Conservation (phyloP, 2,113 vertebrate species). For the Eretmodus cyanostictus region DNA sequence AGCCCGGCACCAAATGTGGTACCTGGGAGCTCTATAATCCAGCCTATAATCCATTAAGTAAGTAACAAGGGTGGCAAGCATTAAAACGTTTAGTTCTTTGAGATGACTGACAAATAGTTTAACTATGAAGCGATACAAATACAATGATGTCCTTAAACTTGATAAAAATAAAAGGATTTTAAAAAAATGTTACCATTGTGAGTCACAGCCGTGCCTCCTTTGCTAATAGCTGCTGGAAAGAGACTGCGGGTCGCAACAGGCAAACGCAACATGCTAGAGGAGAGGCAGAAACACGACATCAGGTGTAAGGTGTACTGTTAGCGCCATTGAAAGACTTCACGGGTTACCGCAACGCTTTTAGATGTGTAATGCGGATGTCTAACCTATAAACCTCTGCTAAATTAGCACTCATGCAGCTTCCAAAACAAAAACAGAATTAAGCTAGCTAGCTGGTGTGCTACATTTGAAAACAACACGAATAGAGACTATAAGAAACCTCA, state of each 20-base stretch:
- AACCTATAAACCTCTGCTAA: neutral
- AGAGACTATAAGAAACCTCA: neutral
- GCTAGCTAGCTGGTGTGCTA: neutral
- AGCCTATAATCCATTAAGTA: slow-evolving; percentile 20
- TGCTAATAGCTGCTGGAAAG: slow-evolving; percentile 64
- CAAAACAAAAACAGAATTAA: neutral
- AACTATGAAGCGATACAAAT: neutral
- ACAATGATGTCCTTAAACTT: neutral
- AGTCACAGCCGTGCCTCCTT: slow-evolving; percentile 40
- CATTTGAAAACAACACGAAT: neutral
- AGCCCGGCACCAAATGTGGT: neutral
- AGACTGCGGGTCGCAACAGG: slow-evolving; percentile 72
- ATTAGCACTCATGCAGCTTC: neutral
- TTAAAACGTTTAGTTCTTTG: neutral
- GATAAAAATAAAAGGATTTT: fast-evolving
- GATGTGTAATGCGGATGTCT: neutral
- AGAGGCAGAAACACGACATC: neutral
- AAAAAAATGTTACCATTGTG: slow-evolving; percentile 72
- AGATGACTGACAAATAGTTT: neutral
- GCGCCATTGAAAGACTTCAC: neutral
- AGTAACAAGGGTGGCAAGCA: neutral
- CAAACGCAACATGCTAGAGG: slow-evolving; percentile 82
- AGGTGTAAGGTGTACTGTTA: neutral
- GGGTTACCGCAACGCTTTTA: neutral
- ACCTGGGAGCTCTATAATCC: slow-evolving; percentile 38